A percentile compares a stretch with the other conserved stretches of the same genome.
Evolutionary conservation across 23 tunicate genomes (phyloP).

Genomic region (Halocynthia aurantium): DNA sequence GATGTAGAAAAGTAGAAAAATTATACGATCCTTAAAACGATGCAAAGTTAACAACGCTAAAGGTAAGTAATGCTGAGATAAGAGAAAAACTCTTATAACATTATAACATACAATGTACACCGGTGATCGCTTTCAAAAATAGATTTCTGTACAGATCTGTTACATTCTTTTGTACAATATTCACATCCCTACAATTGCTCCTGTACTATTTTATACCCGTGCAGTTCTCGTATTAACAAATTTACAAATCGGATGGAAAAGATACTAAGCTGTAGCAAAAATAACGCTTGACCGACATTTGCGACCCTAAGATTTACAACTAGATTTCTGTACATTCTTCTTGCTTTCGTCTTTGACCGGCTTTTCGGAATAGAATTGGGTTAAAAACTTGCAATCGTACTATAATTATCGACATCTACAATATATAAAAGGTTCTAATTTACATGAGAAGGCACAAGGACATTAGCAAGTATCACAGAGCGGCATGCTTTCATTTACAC

Average conservation of each 20-base stretch:
- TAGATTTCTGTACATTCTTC: no score
- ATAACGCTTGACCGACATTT: neutral
- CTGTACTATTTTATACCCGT: conserved; percentile 15
- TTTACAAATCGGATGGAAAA: neutral
- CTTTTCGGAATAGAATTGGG: neutral
- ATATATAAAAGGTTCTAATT: no score
- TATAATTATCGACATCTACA: neutral
- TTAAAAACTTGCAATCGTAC: neutral
- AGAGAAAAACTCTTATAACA: no score
- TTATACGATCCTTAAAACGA: no score
- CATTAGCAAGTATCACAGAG: no score
- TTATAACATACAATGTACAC: conserved; percentile 6
- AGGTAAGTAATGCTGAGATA: no score
- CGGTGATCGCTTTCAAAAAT: conserved; percentile 31
- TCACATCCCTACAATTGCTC: conserved; percentile 9
- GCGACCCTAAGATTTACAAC: no score
- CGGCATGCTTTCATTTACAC: no score
- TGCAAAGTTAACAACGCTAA: no score
- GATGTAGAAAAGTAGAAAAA: no score
- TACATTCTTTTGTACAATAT: conserved; percentile 30
- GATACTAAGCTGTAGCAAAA: neutral
- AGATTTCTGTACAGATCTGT: conserved; percentile 23
- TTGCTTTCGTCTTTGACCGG: neutral
- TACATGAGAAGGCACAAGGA: no score
- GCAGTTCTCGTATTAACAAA: conserved; percentile 14